Percentiles rank a stretch among this genome's conserved stretches.
Conservation (phyloP, 2,888 invertebrate genomes). For the Scelioninae gen. 1 region DNA sequence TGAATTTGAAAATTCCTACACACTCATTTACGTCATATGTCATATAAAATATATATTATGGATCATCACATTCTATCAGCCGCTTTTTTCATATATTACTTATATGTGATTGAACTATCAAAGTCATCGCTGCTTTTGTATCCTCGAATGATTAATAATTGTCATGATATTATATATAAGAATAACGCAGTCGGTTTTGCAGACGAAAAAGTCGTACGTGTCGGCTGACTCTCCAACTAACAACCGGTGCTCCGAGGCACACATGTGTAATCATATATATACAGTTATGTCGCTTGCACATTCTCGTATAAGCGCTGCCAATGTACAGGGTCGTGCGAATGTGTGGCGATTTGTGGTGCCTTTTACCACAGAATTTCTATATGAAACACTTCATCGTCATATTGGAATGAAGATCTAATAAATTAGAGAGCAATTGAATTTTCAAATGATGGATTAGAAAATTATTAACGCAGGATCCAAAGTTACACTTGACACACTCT, state of each 20-base stretch:
- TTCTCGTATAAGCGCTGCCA: slow-evolving; percentile 28
- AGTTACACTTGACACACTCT: not conserved
- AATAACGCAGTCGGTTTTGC: slow-evolving; percentile 20
- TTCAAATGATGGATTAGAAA: slow-evolving; percentile 16
- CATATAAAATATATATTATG: no score
- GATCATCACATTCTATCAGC: no score
- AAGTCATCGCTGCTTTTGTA: slow-evolving; percentile 7
- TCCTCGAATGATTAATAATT: slow-evolving; percentile 33
- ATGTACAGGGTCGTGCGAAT: slow-evolving; percentile 29
- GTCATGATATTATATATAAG: slow-evolving; percentile 15
- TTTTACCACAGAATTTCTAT: slow-evolving; percentile 15
- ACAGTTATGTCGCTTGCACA: slow-evolving; percentile 70
- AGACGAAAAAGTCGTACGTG: slow-evolving; percentile 36
- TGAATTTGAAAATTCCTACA: no score
- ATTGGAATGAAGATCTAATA: no score
- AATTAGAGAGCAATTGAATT: not conserved
- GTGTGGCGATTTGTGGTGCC: slow-evolving; percentile 18
- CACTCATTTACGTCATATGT: no score
- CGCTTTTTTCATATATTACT: not conserved
- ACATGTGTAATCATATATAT: slow-evolving; percentile 66
- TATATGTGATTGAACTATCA: slow-evolving; percentile 28
- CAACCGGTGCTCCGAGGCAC: slow-evolving; percentile 49
- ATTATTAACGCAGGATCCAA: not conserved
- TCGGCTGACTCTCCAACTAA: slow-evolving; percentile 19
- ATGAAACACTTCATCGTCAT: no score